Evolutionary conservation across 2,113 vertebrate species (phyloP), one percentile per base, ranked within the genome.

Genomic region (Cebus imitator): DNA sequence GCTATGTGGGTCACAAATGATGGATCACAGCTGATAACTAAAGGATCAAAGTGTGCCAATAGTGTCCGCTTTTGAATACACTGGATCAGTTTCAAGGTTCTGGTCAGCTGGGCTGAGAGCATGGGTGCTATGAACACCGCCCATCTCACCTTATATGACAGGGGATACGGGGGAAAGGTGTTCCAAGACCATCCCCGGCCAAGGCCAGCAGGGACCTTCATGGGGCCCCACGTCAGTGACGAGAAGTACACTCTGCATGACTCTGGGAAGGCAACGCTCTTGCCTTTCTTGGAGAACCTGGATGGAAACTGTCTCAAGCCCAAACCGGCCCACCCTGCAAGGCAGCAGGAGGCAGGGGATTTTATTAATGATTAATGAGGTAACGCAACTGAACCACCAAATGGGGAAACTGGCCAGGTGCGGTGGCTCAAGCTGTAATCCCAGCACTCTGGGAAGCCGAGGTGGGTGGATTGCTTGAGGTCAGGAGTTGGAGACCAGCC

Each of bases 1-100:
- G 13, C 35, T 23, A 32, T n/a, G 0, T 18, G 9, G 48, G 70
- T 89, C 87, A 66, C 66, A 83, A 57, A 75, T 1, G 48, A 35
- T 45, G 32, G 32, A 48, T 58, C 58, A 48, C 52, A 66, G 55
- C 61, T 55, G 55, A 87, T 91, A 82, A 97, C n/a, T 13, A 84
- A 95, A 84, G 45, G 27, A 50, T 17, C 25, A 20, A 61, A 27
- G 75, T 58, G 48, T 58, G n/a, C 76, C 27, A 21, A 14, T 87
- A 32, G 32, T 5, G 58, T 58, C 61, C 73, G 37, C 90, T 80
- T 89, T 82, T 50, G n/a, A 93, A 72, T 4, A 80, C 58, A 68
- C 43, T 40, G n/a, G 17, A 57, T 79, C 58, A 55, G 18, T 52
- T 84, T 78, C 78, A 88, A 88, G 64, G n/a, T 82, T 23, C 72